phyloP scores from a whole-genome alignment of 2,888 invertebrate species.

The Mongoloraphidia duomilia region DNA sequence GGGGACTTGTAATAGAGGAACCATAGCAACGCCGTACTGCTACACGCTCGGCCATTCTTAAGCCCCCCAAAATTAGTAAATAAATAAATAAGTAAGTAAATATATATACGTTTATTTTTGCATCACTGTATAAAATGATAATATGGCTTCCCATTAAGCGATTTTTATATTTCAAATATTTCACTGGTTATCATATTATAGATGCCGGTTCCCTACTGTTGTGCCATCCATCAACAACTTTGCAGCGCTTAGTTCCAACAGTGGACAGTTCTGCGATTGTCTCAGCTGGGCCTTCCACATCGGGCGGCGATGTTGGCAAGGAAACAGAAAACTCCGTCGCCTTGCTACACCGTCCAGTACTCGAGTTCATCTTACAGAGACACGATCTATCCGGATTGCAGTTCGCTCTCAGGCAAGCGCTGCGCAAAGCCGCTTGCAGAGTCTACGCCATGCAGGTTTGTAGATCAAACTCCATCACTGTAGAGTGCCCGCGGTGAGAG shows the following conservation, averaged over 20 bases:
- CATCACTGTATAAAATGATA: too few species aligned
- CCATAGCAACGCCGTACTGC: too few species aligned
- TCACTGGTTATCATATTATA: conserved; percentile 20
- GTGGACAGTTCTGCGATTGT: conserved; percentile 40
- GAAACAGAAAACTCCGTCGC: conserved; percentile 33
- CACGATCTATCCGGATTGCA: conserved; percentile 75
- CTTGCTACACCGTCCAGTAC: conserved; percentile 66
- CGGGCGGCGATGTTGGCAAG: conserved; percentile 16
- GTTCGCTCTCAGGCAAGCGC: conserved; percentile 76
- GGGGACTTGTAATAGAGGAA: too few species aligned
- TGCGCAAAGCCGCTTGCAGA: conserved; percentile 62
- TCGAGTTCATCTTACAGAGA: conserved; percentile 72
- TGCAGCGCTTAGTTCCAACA: conserved; percentile 63
- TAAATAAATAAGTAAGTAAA: too few species aligned
- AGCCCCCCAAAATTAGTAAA: too few species aligned
- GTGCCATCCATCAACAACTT: conserved; percentile 77
- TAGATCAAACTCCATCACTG: not conserved
- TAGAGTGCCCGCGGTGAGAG: too few species aligned
- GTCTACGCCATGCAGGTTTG: conserved; percentile 75
- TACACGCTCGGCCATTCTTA: too few species aligned
- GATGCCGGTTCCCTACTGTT: conserved; percentile 68
- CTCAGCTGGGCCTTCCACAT: conserved; percentile 25
- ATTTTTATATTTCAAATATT: too few species aligned
- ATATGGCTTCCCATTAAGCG: too few species aligned
- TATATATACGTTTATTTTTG: too few species aligned